A percentile compares a stretch with the other conserved stretches of the same genome.
phyloP scores from a whole-genome alignment of 2,113 vertebrate genomes.

The Trogon melanurus region DNA sequence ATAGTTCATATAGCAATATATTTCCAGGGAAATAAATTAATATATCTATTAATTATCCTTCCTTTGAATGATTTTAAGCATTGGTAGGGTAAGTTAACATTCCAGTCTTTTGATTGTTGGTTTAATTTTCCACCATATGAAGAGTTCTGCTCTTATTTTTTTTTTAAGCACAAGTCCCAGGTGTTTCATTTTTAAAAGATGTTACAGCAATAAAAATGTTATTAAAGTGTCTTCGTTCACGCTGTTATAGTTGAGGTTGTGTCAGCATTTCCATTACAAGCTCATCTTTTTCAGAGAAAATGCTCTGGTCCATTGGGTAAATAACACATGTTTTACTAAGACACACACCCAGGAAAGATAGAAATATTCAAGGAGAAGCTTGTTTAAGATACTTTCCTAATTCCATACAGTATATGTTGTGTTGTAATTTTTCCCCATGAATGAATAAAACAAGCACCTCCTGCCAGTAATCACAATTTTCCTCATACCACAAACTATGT shows the following conservation, averaged over 20 bases:
- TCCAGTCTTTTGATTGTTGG: background rate
- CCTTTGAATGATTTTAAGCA: background rate
- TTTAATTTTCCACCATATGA: background rate
- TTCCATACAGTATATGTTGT: background rate
- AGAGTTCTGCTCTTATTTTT: background rate
- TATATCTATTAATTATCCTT: background rate
- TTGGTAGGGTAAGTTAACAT: background rate
- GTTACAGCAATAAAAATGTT: constrained; percentile 70
- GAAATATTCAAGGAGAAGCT: constrained; percentile 25
- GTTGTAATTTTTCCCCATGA: constrained; percentile 18
- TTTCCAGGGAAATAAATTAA: background rate
- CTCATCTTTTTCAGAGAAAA: constrained; percentile 60
- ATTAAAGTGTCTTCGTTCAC: constrained; percentile 67
- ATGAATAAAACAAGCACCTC: background rate
- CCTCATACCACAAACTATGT: background rate
- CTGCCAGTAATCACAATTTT: background rate
- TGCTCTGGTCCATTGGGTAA: constrained; percentile 61
- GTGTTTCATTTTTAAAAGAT: constrained; percentile 69
- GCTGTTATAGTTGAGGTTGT: constrained; percentile 56
- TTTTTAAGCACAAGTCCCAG: constrained; percentile 51
- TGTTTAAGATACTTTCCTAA: constrained; percentile 18
- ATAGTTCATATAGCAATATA: background rate
- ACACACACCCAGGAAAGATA: constrained; percentile 14
- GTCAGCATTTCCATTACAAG: constrained; percentile 68
- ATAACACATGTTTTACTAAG: constrained; percentile 58